Evolutionary conservation across 2,113 vertebrate genomes (phyloP).

Genomic region (Tupaia tana): DNA sequence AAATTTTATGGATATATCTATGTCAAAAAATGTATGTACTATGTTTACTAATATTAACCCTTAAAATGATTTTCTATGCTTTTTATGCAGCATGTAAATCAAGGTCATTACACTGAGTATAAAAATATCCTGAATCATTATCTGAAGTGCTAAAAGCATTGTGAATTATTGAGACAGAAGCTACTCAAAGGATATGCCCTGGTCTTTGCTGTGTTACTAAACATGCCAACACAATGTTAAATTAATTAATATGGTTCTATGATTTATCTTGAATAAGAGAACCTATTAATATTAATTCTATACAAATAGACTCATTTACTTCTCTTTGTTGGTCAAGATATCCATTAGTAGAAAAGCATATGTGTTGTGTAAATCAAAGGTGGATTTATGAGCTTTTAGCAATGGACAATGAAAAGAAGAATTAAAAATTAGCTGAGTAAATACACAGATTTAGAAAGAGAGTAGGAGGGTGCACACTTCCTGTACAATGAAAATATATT

Average conservation of each 20-base stretch:
- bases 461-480: neutral
- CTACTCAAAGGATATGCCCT: neutral
- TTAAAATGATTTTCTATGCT: neutral
- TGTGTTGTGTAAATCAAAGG: slow-evolving; percentile 17
- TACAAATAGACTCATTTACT: neutral
- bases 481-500: neutral
- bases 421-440: neutral
- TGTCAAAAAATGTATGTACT: neutral
- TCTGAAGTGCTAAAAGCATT: neutral
- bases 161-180: neutral
- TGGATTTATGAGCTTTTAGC: neutral
- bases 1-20: neutral
- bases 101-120: neutral
- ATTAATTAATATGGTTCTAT: neutral
- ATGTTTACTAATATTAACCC: neutral
- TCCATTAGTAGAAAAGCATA: neutral
- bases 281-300: neutral
- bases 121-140: neutral
- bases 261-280: neutral
- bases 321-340: neutral
- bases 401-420: neutral
- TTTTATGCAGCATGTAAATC: neutral
- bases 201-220: neutral
- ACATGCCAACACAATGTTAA: neutral
- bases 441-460: neutral